Evolutionary conservation across 1,140 invertebrate species (phyloP).

Genomic region (Drusus annulatus): DNA sequence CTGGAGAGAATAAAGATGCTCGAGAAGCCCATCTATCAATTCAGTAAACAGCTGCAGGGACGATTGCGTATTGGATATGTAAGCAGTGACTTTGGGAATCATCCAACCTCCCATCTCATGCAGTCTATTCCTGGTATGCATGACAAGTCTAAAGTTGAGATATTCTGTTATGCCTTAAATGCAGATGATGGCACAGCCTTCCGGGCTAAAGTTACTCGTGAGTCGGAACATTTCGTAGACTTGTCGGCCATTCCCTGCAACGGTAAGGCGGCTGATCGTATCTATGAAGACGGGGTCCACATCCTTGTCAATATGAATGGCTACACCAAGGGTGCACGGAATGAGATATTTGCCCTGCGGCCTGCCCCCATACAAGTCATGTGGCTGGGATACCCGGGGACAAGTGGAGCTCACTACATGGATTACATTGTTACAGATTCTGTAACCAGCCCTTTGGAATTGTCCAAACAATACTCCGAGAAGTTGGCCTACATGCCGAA

Average conservation of each 20-base stretch:
- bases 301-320: constrained; percentile 99
- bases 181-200: constrained; percentile 98
- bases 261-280: constrained; percentile 96
- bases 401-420: constrained; percentile 98
- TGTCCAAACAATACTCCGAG: constrained; percentile 94
- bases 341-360: constrained; percentile 98
- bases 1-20: constrained; percentile 96
- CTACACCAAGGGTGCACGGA: constrained; percentile 98
- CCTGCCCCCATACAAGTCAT: constrained; percentile 97
- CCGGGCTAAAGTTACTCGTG: constrained; percentile 91
- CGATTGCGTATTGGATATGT: constrained; percentile 97
- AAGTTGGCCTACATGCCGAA: constrained; percentile 99
- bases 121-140: constrained; percentile 98
- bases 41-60: constrained; percentile 78
- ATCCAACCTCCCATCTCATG: constrained; percentile 99
- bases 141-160: constrained; percentile 88
- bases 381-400: constrained; percentile 99
- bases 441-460: constrained; percentile 91
- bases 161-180: constrained; percentile 98
- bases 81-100: constrained; percentile 99
- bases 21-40: constrained; percentile 92
- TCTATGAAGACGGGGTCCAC: constrained; percentile 95
- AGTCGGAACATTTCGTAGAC: constrained; percentile 97
- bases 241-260: constrained; percentile 93
- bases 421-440: constrained; percentile 98